A percentile compares a stretch with the other conserved stretches of the same genome.
Evolutionary conservation across 1,140 invertebrate species (phyloP).

Genomic region (Papilio polyxenes): DNA sequence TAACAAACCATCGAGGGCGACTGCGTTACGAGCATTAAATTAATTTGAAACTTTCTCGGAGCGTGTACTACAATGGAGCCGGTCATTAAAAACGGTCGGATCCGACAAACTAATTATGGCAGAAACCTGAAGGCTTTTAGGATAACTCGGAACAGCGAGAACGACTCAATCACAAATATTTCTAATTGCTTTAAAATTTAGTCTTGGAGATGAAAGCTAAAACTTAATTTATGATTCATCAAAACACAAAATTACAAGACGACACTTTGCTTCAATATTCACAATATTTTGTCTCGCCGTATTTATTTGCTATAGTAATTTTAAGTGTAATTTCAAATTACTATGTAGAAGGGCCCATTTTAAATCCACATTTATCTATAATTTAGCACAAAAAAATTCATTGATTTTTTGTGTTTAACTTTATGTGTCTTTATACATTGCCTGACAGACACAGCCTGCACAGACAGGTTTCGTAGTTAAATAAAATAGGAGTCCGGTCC

Average conservation of each 20-base stretch:
- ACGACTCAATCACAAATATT: slow-evolving; percentile 37
- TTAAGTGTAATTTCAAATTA: neutral
- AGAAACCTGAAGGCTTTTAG: slow-evolving; percentile 51
- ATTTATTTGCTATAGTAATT: neutral
- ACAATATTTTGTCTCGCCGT: neutral
- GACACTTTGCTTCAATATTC: neutral
- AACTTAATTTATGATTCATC: neutral
- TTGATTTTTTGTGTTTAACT: too few relatives aligned
- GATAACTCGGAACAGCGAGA: slow-evolving; percentile 40
- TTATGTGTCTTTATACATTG: neutral
- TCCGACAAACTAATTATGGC: slow-evolving; percentile 58
- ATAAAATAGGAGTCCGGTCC: slow-evolving; percentile 26
- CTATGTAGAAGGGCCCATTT: neutral
- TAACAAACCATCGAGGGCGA: slow-evolving; percentile 53
- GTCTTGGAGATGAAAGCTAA: slow-evolving; percentile 18
- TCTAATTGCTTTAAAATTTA: slow-evolving; percentile 35
- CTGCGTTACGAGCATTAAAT: slow-evolving; percentile 68
- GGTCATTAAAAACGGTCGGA: slow-evolving; percentile 53
- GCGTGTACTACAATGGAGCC: slow-evolving; percentile 57
- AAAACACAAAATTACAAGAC: neutral
- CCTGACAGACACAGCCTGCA: neutral
- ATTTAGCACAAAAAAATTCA: slow-evolving; percentile 10
- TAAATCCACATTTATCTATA: neutral
- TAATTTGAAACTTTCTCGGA: slow-evolving; percentile 71
- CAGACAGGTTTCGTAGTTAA: slow-evolving; percentile 13